Evolutionary conservation across 2,888 invertebrate genomes (phyloP), one percentile per base, ranked within the genome.

Genomic region (Nomada ruficornis): DNA sequence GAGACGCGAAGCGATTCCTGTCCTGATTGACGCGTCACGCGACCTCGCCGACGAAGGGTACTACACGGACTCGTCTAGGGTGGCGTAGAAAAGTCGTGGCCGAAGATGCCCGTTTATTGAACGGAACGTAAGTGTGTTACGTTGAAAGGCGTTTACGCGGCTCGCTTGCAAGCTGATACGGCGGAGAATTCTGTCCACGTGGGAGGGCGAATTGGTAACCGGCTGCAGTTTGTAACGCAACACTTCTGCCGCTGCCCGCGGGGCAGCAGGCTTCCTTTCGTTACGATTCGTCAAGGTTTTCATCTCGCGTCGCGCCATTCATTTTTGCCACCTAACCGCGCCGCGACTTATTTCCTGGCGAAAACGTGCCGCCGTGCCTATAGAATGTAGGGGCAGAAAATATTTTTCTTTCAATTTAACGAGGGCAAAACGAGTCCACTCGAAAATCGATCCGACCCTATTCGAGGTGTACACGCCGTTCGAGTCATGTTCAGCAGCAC

Each of bases 241-340:
- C 86, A 86, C 86, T 81, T 83, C 52, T 65, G 77, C 69, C 72
- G 80, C 70, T 80, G 80, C 80, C 89, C 82, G 77, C 85, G 82
- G 86, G 87, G 83, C 86, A 86, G 79, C 86, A 68, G 84, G 64
- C 84, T 89, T 87, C 87, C 89, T 90, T 91, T 91, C 91, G 89
- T 91, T 88, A 89, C 90, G 88, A 92, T 92, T 92, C 91, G 91
- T 88, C 88, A 88, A 81, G 91, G 88, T 89, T 91, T 90, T 92
- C 91, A 90, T 91, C 90, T 86, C 81, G 74, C 80, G 83, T 83
- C 83, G 88, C 82, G 82, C 77, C 87, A 87, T 86, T 77, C 68
- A 82, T 72, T 74, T 55, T 67, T 26, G 60, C 77, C 80, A 74
- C 60, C 63, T 69, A 59, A 77, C 77, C 59, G 50, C 65, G 65